phyloP scores from a whole-genome alignment of 2,888 invertebrate species.

The Chrysomela aeneicollis region DNA sequence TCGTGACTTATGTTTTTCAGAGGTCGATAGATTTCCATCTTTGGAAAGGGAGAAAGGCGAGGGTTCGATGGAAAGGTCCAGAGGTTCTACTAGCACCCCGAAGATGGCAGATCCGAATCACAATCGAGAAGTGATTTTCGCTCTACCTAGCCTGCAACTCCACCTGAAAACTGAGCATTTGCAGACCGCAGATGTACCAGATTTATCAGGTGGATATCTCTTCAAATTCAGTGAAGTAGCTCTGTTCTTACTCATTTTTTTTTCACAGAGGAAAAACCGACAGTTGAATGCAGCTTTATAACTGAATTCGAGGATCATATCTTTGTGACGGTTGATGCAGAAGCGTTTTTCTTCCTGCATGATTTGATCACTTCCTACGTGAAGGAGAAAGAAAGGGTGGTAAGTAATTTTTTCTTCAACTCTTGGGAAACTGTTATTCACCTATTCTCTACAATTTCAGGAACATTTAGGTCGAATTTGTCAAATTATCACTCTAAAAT shows the following conservation, averaged over 20 bases:
- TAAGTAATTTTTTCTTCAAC: slow-evolving; percentile 59
- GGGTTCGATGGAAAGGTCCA: slow-evolving; percentile 66
- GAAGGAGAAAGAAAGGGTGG: slow-evolving; percentile 88
- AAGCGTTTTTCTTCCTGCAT: slow-evolving; percentile 97
- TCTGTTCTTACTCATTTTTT: too few relatives aligned
- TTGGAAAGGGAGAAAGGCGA: slow-evolving; percentile 77
- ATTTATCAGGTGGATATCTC: slow-evolving; percentile 65
- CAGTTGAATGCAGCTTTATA: slow-evolving; percentile 95
- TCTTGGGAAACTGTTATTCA: too few relatives aligned
- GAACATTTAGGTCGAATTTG: too few relatives aligned
- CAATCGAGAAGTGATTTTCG: slow-evolving; percentile 95
- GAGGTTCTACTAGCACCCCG: slow-evolving; percentile 61
- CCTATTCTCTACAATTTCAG: too few relatives aligned
- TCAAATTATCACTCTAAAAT: too few relatives aligned
- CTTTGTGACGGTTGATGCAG: slow-evolving; percentile 97
- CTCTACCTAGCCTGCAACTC: slow-evolving; percentile 90
- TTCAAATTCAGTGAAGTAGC: too few relatives aligned
- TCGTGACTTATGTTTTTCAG: slow-evolving; percentile 67
- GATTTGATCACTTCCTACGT: slow-evolving; percentile 96
- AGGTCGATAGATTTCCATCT: slow-evolving; percentile 90
- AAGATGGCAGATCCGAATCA: slow-evolving; percentile 83
- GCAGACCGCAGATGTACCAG: slow-evolving; percentile 79
- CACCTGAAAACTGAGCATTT: slow-evolving; percentile 92
- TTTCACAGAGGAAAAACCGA: slow-evolving; percentile 82
- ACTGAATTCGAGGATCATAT: slow-evolving; percentile 99